These are phyloP conservation scores for Tigriopus californicus DNA, from an alignment of 2,888 invertebrate species.

Conservation along the genomic window DNA sequence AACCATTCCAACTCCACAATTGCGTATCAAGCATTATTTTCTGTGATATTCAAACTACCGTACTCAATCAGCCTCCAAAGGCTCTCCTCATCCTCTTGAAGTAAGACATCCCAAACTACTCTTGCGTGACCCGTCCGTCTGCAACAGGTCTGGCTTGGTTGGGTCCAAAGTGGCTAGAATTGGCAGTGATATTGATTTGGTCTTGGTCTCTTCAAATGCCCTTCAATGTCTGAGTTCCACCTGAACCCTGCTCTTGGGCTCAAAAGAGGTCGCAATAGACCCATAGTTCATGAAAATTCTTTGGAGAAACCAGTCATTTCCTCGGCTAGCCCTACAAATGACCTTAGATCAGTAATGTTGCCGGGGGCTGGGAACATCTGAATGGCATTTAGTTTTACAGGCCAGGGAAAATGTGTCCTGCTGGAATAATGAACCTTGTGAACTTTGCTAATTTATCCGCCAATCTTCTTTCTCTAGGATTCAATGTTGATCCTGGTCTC, in stretches of 20 bases:
- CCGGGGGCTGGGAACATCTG: neutral
- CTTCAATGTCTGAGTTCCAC: neutral
- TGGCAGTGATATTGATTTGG: too few relatives aligned
- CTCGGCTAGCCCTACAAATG: neutral
- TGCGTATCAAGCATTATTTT: slow-evolving; percentile 16
- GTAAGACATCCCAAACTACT: neutral
- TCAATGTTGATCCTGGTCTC: too few relatives aligned
- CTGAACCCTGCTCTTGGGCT: neutral
- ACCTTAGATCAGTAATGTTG: neutral
- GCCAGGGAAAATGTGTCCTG: too few relatives aligned
- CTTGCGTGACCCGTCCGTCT: neutral
- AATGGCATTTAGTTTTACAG: neutral
- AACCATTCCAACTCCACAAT: slow-evolving; percentile 17
- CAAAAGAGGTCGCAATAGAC: neutral
- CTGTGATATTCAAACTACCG: slow-evolving; percentile 14
- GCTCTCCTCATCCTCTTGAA: too few relatives aligned
- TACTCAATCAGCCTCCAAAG: too few relatives aligned
- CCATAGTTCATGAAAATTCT: neutral
- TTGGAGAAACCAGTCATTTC: neutral
- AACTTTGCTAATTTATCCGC: neutral
- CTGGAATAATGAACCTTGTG: neutral
- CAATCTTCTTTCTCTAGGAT: too few relatives aligned
- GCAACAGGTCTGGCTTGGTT: neutral
- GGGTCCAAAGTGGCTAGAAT: neutral
- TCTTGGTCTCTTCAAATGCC: neutral